Percentiles rank a stretch among this genome's conserved stretches.
phyloP scores from a whole-genome alignment of 1,140 invertebrate genomes.

The Drosophila pruinosa region DNA sequence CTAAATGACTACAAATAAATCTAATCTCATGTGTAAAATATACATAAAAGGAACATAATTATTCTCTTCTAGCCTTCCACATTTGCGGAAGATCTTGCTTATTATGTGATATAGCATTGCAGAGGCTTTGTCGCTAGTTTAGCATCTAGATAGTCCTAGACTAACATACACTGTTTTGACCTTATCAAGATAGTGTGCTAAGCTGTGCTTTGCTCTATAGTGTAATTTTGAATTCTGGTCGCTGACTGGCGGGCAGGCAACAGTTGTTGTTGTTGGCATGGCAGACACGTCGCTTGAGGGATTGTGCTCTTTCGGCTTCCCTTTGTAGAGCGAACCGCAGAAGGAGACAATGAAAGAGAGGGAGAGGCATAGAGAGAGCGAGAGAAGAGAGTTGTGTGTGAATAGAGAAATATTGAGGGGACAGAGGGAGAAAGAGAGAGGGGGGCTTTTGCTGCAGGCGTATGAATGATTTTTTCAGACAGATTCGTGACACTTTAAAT shows the following conservation, averaged over 20 bases:
- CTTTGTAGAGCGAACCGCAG: slow-evolving; percentile 49
- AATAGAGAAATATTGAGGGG: not conserved
- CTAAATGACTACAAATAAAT: not conserved
- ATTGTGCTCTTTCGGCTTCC: slow-evolving; percentile 62
- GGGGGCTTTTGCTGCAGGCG: slow-evolving; percentile 54
- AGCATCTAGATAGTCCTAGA: not conserved
- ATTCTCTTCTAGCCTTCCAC: not conserved
- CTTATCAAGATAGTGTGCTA: slow-evolving; percentile 1
- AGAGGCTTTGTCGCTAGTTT: not conserved
- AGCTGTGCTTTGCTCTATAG: slow-evolving; percentile 23
- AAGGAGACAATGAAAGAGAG: not conserved
- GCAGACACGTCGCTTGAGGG: slow-evolving; percentile 52
- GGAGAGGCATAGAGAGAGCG: too few relatives aligned
- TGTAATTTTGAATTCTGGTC: slow-evolving; percentile 70
- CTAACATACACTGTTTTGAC: not conserved
- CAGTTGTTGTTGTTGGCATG: slow-evolving; percentile 29
- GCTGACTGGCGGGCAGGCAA: slow-evolving; percentile 43
- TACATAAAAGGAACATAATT: not conserved
- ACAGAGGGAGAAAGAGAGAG: not conserved
- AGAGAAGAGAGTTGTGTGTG: not conserved
- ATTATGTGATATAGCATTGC: not conserved
- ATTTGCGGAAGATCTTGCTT: not conserved
- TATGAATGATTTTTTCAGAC: slow-evolving; percentile 76
- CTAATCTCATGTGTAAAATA: not conserved
- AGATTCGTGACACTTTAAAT: slow-evolving; percentile 81